Evolutionary conservation across 2,888 invertebrate genomes (phyloP).

Genomic region (Trypoxylon attenuatum): DNA sequence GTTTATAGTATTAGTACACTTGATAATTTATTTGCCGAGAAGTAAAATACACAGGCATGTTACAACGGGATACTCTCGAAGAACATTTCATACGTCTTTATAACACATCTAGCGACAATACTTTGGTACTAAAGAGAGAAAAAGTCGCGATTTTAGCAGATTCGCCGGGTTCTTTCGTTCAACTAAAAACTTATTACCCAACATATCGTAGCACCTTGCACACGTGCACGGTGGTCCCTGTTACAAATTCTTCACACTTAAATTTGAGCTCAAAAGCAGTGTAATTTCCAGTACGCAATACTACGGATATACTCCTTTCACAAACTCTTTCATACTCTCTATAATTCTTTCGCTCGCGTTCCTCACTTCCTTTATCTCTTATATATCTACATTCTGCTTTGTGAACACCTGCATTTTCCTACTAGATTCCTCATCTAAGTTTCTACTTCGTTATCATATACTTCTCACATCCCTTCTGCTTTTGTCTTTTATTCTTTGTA

Average conservation of each 20-base stretch:
- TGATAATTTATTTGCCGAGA: conserved; percentile 57
- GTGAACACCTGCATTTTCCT: too few relatives aligned
- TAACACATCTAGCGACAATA: conserved; percentile 58
- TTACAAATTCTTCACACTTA: conserved; percentile 24
- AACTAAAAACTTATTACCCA: background rate
- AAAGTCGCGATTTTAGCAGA: conserved; percentile 46
- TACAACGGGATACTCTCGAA: conserved; percentile 49
- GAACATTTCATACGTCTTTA: conserved; percentile 48
- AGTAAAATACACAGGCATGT: conserved; percentile 60
- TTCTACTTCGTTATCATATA: background rate
- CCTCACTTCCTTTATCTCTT: background rate
- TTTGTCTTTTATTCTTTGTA: background rate
- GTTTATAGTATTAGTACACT: conserved; percentile 45
- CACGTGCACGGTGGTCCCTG: conserved; percentile 53
- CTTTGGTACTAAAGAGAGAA: conserved; percentile 58
- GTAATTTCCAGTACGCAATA: background rate
- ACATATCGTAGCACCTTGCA: conserved; percentile 36
- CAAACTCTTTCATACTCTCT: background rate
- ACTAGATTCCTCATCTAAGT: background rate
- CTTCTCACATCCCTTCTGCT: background rate
- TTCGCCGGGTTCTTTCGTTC: background rate
- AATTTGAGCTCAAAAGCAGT: conserved; percentile 4
- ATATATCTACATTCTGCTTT: too few relatives aligned
- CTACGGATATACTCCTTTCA: too few relatives aligned
- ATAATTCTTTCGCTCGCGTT: background rate